Evolutionary conservation across 1,140 invertebrate species (phyloP).

Genomic region (Nebria ingens): DNA sequence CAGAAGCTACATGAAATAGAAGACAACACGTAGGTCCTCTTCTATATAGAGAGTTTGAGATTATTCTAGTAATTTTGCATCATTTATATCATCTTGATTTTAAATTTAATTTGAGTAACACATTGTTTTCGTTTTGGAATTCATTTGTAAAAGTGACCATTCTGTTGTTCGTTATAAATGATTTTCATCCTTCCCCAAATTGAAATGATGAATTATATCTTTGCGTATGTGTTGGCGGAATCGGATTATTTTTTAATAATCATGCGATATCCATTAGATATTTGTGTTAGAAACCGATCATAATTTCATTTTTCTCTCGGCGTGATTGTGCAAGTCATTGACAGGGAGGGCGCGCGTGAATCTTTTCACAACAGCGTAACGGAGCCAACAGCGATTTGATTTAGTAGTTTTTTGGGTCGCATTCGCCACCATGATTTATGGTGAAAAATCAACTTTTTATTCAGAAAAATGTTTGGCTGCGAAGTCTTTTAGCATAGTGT

Average conservation of each 20-base stretch:
- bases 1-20: too few relatives aligned
- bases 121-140: too few relatives aligned
- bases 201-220: too few relatives aligned
- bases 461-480: constrained; percentile 14
- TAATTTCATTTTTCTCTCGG: background rate
- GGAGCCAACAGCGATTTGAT: constrained; percentile 4
- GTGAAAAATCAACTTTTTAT: constrained; percentile 15
- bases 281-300: background rate
- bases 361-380: background rate
- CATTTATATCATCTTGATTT: too few relatives aligned
- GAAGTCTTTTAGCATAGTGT: constrained; percentile 17
- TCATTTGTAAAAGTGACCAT: too few relatives aligned
- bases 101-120: too few relatives aligned
- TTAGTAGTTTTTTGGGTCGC: constrained; percentile 7
- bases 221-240: too few relatives aligned
- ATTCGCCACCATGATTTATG: constrained; percentile 17
- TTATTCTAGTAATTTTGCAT: too few relatives aligned
- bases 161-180: too few relatives aligned
- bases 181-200: too few relatives aligned
- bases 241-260: constrained; percentile 1
- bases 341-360: background rate
- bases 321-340: background rate
- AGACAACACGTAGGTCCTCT: too few relatives aligned
- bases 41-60: too few relatives aligned
- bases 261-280: background rate